Evolutionary conservation across 53 echinoderm and acorn worm species (phyloP).

Genomic region (Astropecten irregularis): DNA sequence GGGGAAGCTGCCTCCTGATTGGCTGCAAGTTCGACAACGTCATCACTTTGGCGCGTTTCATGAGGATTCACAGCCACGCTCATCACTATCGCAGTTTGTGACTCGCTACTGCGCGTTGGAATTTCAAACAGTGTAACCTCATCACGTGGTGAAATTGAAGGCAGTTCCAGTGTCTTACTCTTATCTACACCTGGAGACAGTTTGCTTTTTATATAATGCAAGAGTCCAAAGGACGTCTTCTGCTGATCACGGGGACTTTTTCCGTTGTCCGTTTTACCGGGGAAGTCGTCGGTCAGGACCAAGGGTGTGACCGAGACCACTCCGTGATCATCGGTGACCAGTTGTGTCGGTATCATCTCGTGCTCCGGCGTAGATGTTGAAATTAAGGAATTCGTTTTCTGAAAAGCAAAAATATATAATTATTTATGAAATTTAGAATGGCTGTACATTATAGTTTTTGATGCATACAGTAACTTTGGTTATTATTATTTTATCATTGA

Average conservation of each 20-base stretch:
- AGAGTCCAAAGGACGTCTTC: not conserved
- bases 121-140: slow-evolving; percentile 33
- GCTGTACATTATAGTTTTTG: too few species aligned
- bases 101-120: not conserved
- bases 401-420: not conserved
- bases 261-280: not conserved
- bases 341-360: not conserved
- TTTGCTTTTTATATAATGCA: not conserved
- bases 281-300: slow-evolving; percentile 36
- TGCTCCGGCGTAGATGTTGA: not conserved
- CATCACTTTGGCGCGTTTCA: not conserved
- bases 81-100: not conserved
- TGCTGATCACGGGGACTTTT: not conserved
- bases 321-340: slow-evolving; percentile 2
- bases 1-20: not conserved
- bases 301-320: slow-evolving; percentile 42
- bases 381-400: not conserved
- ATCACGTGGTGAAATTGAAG: slow-evolving; percentile 2
- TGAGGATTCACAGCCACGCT: not conserved
- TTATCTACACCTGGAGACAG: not conserved
- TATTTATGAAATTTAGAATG: too few species aligned
- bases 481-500: too few species aligned
- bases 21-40: not conserved
- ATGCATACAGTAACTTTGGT: too few species aligned
- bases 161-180: too few species aligned